A percentile compares a stretch with the other conserved stretches of the same genome.
Evolutionary conservation across 2,888 invertebrate species (phyloP).

Genomic region (Sminthurinus aureus): DNA sequence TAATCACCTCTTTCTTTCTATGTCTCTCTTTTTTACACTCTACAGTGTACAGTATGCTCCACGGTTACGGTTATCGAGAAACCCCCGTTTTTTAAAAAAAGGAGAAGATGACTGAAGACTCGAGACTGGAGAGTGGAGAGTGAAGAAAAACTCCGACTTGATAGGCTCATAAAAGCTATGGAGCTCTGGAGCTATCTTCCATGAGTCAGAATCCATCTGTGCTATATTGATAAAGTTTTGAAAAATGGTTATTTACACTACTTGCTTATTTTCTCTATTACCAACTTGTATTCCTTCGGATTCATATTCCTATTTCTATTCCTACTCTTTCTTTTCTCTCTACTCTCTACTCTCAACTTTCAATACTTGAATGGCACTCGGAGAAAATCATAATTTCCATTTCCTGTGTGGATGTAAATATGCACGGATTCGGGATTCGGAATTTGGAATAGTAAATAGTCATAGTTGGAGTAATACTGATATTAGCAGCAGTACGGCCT

Average conservation of each 20-base stretch:
- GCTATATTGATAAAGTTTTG: slow-evolving; percentile 61
- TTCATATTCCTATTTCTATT: too few species aligned
- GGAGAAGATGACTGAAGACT: slow-evolving; percentile 12
- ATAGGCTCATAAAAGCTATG: slow-evolving; percentile 58
- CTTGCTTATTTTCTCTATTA: not conserved
- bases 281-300: slow-evolving; percentile 35
- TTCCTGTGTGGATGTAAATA: slow-evolving; percentile 60
- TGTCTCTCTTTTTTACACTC: slow-evolving; percentile 36
- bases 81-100: slow-evolving; percentile 40
- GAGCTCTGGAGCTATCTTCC: slow-evolving; percentile 54
- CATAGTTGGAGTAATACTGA: not conserved
- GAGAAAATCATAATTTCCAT: slow-evolving; percentile 60
- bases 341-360: too few species aligned
- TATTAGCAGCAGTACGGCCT: not conserved
- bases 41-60: slow-evolving; percentile 39
- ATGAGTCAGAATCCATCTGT: slow-evolving; percentile 61
- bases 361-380: slow-evolving; percentile 59
- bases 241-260: slow-evolving; percentile 61
- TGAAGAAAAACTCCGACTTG: slow-evolving; percentile 56
- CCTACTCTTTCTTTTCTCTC: too few species aligned
- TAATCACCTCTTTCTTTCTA: slow-evolving; percentile 57
- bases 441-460: not conserved
- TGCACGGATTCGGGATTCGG: too few species aligned
- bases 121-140: too few species aligned
- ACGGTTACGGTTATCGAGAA: slow-evolving; percentile 45